Evolutionary conservation across 1,140 invertebrate genomes (phyloP).

Genomic region (Hyles vespertilio): DNA sequence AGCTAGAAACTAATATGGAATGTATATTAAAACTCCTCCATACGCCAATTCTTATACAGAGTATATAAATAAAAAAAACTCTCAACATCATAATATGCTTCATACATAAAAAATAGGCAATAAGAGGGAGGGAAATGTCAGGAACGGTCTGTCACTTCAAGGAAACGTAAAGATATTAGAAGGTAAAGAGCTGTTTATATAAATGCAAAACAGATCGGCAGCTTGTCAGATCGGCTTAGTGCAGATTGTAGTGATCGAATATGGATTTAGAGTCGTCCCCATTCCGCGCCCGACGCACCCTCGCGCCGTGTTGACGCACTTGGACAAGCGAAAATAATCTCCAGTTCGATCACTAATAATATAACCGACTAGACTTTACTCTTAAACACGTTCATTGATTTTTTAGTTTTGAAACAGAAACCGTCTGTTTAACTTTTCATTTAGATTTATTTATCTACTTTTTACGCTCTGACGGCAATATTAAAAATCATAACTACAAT

Average conservation of each 20-base stretch:
- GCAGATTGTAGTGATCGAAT: constrained; percentile 69
- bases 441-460: no score
- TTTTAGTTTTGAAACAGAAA: no score
- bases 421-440: no score
- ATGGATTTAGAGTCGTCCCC: constrained; percentile 70
- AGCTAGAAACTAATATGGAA: no score
- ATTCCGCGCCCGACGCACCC: constrained; percentile 53
- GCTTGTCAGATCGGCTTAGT: constrained; percentile 71
- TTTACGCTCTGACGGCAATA: no score
- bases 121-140: background rate
- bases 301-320: constrained; percentile 50
- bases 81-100: background rate
- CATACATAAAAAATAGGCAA: background rate
- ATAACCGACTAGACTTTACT: background rate
- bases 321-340: constrained; percentile 69
- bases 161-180: constrained; percentile 44
- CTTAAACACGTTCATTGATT: background rate
- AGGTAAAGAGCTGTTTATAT: constrained; percentile 72
- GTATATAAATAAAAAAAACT: background rate
- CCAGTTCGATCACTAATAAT: constrained; percentile 18
- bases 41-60: no score
- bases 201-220: constrained; percentile 74
- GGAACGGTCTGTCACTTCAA: background rate
- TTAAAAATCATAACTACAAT: no score
- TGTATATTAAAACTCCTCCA: no score